phyloP scores from a whole-genome alignment of 2,113 vertebrate genomes.

The Ceyx cyanopectus region DNA sequence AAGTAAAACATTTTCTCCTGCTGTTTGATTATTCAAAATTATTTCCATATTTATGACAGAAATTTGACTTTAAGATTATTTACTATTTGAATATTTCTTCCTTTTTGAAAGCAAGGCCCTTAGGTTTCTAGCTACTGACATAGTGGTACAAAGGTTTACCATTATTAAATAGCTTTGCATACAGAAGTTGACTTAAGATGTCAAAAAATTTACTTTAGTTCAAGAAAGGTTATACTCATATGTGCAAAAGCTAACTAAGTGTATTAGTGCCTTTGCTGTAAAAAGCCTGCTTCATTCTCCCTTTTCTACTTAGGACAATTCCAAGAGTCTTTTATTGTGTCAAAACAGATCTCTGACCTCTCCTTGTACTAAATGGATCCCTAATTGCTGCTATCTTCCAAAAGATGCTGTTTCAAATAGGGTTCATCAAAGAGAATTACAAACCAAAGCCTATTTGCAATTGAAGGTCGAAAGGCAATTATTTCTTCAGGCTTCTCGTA shows the following conservation, averaged over 20 bases:
- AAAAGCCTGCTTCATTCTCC: not conserved
- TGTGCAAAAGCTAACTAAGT: not conserved
- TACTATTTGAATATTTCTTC: not conserved
- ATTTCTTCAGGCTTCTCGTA: not conserved
- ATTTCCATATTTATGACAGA: not conserved
- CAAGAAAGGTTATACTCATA: not conserved
- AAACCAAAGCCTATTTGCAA: not conserved
- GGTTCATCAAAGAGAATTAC: not conserved
- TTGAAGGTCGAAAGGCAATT: not conserved
- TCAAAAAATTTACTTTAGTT: not conserved
- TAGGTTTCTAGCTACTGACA: not conserved
- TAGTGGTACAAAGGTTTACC: not conserved
- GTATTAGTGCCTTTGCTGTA: not conserved
- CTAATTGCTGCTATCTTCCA: not conserved
- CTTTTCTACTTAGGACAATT: not conserved
- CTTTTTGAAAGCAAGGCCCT: not conserved
- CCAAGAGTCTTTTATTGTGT: not conserved
- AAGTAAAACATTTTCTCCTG: slow-evolving; percentile 77
- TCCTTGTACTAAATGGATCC: slow-evolving; percentile 7
- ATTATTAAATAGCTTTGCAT: not conserved
- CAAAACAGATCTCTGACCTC: slow-evolving; percentile 13
- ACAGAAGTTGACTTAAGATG: not conserved
- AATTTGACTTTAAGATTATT: not conserved
- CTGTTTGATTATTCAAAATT: not conserved
- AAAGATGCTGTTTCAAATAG: not conserved